Base-by-base conservation (phyloP, 2,113 vertebrate genomes). In the Pseudonaja textilis region DNA sequence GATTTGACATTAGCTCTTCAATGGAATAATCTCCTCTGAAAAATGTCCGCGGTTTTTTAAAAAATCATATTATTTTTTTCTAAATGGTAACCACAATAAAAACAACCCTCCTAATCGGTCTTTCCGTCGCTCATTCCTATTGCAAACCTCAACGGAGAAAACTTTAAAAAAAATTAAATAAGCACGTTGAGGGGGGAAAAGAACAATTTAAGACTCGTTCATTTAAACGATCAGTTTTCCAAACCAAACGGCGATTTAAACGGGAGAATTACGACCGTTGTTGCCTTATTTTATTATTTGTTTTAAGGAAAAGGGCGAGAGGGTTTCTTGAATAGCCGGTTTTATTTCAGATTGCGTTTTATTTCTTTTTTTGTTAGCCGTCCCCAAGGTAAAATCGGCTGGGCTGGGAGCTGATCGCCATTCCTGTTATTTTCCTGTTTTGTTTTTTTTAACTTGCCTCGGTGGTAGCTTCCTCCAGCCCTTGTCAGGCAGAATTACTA, bases 401-500 rank as follows among this genome's bases (percentile, higher is more conserved):
- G 29, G 22, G 54, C 92, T 59, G 88, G 69, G 2, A 61, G 55
- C 11, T n/a, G 18, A 22, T 85, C 34, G n/a, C 52, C 90, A 88
- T 34, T 89, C 34, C 88, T 91, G 92, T 10, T 50, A 8, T 9
- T 9, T 9, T 50, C 1, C 47, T 50, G 47, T 50, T 9, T 25
- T 18, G 7, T 16, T 91, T 52, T n/a, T n/a, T 90, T n/a, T 69
- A 69, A n/a, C 47, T n/a, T 2, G 10, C 25, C 9, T 90, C 93
- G 92, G 18, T 3, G 34, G 39, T 81, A 3, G 55, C 81, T 94
- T 94, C 91, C 93, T 88, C 88, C 45, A 81, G 91, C 88, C 88
- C 93, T 94, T 94, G 93, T 94, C 95, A 96, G 91, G 90, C 91
- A 94, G 93, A 95, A 95, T 95, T 91, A 57, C 92, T 96, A 95